Conservation (phyloP, 2,113 vertebrate genomes). For the Semnopithecus entellus region DNA sequence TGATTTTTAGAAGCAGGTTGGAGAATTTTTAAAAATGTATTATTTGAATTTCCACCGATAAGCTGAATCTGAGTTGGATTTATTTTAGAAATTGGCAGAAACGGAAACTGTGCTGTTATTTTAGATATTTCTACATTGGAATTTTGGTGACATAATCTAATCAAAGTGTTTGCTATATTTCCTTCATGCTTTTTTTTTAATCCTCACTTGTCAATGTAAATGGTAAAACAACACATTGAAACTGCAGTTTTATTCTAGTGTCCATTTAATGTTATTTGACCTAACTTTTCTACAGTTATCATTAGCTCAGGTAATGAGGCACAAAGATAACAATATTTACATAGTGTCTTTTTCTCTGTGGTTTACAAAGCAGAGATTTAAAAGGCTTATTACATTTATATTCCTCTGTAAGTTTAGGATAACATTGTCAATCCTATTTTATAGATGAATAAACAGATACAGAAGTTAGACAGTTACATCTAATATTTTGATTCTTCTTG, state of each 20-base stretch:
- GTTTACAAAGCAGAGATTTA: not conserved
- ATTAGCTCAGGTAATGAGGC: conserved; percentile 10
- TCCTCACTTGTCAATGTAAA: conserved; percentile 29
- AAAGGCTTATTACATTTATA: not conserved
- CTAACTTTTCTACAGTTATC: conserved; percentile 33
- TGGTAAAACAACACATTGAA: conserved; percentile 37
- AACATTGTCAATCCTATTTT: not conserved
- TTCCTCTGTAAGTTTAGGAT: not conserved
- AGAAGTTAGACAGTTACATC: not conserved
- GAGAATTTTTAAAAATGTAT: not conserved
- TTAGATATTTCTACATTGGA: conserved; percentile 52
- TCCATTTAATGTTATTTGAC: not conserved
- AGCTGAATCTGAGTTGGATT: conserved; percentile 24
- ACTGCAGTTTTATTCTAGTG: not conserved
- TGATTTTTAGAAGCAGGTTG: conserved; percentile 11
- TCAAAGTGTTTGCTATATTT: conserved; percentile 11
- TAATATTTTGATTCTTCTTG: not conserved
- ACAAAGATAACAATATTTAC: not conserved
- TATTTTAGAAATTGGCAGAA: conserved; percentile 54
- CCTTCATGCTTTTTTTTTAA: conserved; percentile 14
- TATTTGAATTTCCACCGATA: conserved; percentile 10
- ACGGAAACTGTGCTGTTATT: conserved; percentile 1
- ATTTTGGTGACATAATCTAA: conserved; percentile 47
- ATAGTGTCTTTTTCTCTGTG: not conserved
- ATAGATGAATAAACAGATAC: not conserved